These are phyloP conservation scores for Chelonus formosanus DNA, from an alignment of 2,888 invertebrate species.

Conservation along the genomic window DNA sequence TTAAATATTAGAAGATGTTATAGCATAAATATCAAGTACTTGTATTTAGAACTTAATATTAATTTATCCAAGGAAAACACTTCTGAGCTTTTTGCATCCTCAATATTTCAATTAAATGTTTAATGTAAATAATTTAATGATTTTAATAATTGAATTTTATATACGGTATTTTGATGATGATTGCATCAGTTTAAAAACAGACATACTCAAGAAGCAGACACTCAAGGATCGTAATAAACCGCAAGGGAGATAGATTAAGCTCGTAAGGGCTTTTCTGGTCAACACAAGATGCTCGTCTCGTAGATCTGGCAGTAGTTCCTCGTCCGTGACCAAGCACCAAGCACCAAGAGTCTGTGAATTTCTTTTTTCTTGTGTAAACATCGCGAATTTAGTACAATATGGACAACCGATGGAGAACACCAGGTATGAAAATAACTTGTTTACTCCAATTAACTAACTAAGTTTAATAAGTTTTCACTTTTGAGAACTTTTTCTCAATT, in stretches of 20 bases:
- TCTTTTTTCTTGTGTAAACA: background rate
- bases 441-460: background rate
- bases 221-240: slow-evolving; percentile 3
- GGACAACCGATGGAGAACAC: slow-evolving; percentile 41
- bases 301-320: slow-evolving; percentile 5
- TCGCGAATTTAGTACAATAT: slow-evolving; percentile 18
- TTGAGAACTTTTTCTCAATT: background rate
- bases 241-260: background rate
- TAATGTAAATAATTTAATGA: background rate
- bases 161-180: background rate
- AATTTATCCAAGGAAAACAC: no score
- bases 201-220: slow-evolving; percentile 13
- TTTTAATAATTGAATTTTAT: slow-evolving; percentile 11
- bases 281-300: background rate
- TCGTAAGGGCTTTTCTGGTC: slow-evolving; percentile 3
- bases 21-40: no score
- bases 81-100: no score
- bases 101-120: no score
- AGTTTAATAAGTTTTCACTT: slow-evolving; percentile 5
- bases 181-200: slow-evolving; percentile 20
- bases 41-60: no score
- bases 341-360: no score
- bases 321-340: slow-evolving; percentile 1
- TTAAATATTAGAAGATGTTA: no score
- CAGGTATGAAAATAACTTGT: slow-evolving; percentile 31